phyloP scores from a whole-genome alignment of 2,888 invertebrate species.

The Petrophora chlorosata region DNA sequence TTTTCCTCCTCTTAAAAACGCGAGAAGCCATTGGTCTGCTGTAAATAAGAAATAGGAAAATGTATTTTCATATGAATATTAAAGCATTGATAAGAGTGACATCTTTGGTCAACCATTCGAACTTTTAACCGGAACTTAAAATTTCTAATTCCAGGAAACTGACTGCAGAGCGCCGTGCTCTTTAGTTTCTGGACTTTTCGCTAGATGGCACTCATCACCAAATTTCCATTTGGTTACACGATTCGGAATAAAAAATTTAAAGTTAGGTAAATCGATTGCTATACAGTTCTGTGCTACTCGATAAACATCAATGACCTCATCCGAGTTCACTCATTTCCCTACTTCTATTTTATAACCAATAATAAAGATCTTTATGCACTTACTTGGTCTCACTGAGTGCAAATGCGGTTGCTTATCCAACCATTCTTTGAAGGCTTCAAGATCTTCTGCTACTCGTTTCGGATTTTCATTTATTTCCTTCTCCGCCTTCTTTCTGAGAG shows the following conservation, averaged over 20 bases:
- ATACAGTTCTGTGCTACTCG: no score
- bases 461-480: slow-evolving; percentile 81
- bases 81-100: no score
- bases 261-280: no score
- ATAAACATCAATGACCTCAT: no score
- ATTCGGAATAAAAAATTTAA: no score
- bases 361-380: no score
- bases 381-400: slow-evolving; percentile 62
- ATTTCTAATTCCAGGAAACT: no score
- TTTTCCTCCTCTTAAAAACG: slow-evolving; percentile 86
- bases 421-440: slow-evolving; percentile 80
- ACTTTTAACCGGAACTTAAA: no score
- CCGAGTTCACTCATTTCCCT: not conserved
- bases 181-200: not conserved
- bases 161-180: not conserved
- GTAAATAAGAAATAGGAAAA: slow-evolving; percentile 26
- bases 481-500: slow-evolving; percentile 64
- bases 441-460: slow-evolving; percentile 65
- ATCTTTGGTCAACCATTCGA: no score
- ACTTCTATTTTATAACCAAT: no score
- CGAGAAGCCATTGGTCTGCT: slow-evolving; percentile 85
- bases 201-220: not conserved
- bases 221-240: no score
- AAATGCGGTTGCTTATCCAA: slow-evolving; percentile 80
- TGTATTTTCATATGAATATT: not conserved